Evolutionary conservation across 1,140 invertebrate species (phyloP), one percentile per base, ranked within the genome.

Genomic region (Magallana ariakensis): DNA sequence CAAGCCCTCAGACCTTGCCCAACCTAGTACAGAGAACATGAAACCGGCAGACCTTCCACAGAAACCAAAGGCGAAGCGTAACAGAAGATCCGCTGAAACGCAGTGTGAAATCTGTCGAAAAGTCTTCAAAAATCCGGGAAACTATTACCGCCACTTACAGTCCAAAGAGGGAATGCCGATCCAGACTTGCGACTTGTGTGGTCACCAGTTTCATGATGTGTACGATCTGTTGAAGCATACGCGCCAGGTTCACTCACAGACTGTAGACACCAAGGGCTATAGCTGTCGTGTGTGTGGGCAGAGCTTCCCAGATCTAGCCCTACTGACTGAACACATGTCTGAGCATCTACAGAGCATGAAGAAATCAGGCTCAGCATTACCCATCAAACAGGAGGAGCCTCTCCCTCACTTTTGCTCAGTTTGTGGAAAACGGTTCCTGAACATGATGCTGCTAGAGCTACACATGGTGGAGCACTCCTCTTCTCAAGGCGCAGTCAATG

Each of bases 61-160:
- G 66, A 75, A 75, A 75, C 22, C 66, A 11, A 19, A 22, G 1
- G 66, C 66, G 22, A 75, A 75, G 22, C 66, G 66, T 19, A 26
- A 13, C 13, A 75, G 66, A 13, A 75, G 66, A 33, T 11, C 66
- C 11, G 22, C 33, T 19, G 66, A 75, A 26, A 75, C 66, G 9
- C 66, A 75, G 66, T 75, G 66, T 75, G 66, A 75, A 26, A 26
- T 75, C 66, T 75, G 66, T 75, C 66, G 22, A 26, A 75, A 75
- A 26, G 22, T 11, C 4, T 75, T 75, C 22, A 75, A 75, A 26
- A 75, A 75, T 13, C 66, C 66, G 1, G 66, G 66, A 75, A 75
- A 75, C 22, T 75, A 75, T 26, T 33, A 33, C 66, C 66, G 66
- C 7, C 66, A 75, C 22, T 5, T 75, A 75, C 66, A 75, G 22